These are phyloP conservation scores for Herpailurus yagouaroundi DNA, from an alignment of 2,113 vertebrate species.

Conservation along the genomic window DNA sequence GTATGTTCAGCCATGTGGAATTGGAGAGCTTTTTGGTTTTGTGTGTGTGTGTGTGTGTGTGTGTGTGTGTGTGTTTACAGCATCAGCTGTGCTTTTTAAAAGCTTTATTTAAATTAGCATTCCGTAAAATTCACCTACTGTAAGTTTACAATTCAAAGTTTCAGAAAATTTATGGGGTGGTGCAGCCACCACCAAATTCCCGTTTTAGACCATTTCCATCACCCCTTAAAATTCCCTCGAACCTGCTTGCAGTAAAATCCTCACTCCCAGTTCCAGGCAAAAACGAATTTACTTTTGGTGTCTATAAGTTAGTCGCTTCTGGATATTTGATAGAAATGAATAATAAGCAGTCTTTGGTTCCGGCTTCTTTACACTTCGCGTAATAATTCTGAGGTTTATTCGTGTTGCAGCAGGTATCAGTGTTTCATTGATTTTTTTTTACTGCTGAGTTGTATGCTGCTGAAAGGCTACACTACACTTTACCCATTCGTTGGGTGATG, in stretches of 20 bases:
- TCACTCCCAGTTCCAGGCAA: background rate
- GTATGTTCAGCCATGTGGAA: background rate
- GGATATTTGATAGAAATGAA: background rate
- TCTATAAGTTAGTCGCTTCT: background rate
- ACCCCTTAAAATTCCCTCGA: background rate
- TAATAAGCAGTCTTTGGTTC: background rate
- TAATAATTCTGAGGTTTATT: background rate
- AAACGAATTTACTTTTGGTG: background rate
- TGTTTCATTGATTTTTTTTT: background rate
- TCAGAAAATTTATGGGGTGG: slow-evolving; percentile 7
- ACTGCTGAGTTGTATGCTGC: background rate
- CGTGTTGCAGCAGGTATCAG: background rate
- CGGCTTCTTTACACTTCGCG: background rate
- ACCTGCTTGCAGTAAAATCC: background rate
- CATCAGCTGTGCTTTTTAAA: background rate
- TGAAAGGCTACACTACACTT: background rate
- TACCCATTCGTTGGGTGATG: background rate
- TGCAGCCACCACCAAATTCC: background rate
- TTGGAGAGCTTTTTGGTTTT: background rate
- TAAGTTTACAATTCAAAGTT: background rate
- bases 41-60: too few species aligned
- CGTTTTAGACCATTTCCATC: background rate
- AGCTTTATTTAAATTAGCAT: slow-evolving; percentile 21
- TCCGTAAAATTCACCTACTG: background rate
- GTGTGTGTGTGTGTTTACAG: background rate